Evolutionary conservation across 2,113 vertebrate genomes (phyloP).

Genomic region (Thamnaconus septentrionalis): DNA sequence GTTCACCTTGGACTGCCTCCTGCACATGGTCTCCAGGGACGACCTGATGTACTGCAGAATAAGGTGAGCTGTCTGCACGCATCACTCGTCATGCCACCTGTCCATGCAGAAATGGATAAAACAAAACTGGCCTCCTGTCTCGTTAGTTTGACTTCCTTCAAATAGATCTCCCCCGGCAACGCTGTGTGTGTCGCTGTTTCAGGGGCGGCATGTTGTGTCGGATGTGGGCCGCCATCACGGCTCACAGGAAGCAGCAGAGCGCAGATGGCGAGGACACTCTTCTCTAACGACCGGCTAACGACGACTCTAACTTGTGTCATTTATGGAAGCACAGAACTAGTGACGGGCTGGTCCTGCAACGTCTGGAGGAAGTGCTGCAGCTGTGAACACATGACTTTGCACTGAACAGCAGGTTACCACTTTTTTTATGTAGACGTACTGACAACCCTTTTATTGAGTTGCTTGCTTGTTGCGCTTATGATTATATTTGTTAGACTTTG

Average conservation of each 20-base stretch:
- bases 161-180: background rate
- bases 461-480: too few relatives aligned
- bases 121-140: background rate
- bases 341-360: constrained; percentile 55
- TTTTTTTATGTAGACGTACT: background rate
- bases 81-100: constrained; percentile 12
- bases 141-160: constrained; percentile 9
- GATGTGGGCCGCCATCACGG: constrained; percentile 82
- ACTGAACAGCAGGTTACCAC: constrained; percentile 15
- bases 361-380: constrained; percentile 19
- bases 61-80: constrained; percentile 62
- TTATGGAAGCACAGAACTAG: constrained; percentile 34
- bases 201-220: constrained; percentile 84
- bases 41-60: constrained; percentile 83
- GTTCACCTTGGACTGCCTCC: constrained; percentile 83
- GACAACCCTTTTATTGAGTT: too few relatives aligned
- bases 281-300: constrained; percentile 43
- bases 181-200: constrained; percentile 27
- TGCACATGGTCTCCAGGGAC: constrained; percentile 78
- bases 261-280: constrained; percentile 53
- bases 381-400: constrained; percentile 1
- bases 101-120: constrained; percentile 7
- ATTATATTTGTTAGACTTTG: background rate
- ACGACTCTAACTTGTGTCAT: constrained; percentile 14
- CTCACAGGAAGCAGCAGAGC: constrained; percentile 58